These are phyloP conservation scores for Drosophila nr. perissopoda DNA, from an alignment of 2,888 invertebrate genomes.

Conservation along the genomic window DNA sequence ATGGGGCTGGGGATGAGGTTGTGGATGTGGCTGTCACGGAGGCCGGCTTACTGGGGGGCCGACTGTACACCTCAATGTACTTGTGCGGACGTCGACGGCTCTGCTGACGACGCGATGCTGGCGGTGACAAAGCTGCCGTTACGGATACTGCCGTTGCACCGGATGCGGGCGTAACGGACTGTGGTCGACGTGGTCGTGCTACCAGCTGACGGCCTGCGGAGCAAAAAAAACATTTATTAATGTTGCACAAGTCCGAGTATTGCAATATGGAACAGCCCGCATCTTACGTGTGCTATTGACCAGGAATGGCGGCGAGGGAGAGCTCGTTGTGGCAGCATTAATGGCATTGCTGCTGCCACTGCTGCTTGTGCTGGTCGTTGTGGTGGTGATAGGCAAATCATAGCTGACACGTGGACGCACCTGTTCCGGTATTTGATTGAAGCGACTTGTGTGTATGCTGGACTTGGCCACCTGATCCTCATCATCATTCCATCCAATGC, in stretches of 20 bases:
- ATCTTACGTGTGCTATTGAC: conserved; percentile 53
- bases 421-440: conserved; percentile 81
- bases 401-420: conserved; percentile 58
- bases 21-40: conserved; percentile 35
- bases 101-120: conserved; percentile 68
- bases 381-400: conserved; percentile 19
- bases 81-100: conserved; percentile 80
- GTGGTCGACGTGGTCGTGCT: conserved; percentile 69
- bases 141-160: conserved; percentile 31
- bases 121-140: conserved; percentile 43
- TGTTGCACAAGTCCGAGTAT: neutral
- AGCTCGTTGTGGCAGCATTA: conserved; percentile 25
- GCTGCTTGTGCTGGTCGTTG: neutral
- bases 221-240: neutral
- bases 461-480: conserved; percentile 84
- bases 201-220: conserved; percentile 61
- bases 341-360: conserved; percentile 24
- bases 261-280: neutral
- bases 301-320: conserved; percentile 12
- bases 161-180: conserved; percentile 68
- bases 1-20: conserved; percentile 32
- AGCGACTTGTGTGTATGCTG: conserved; percentile 82
- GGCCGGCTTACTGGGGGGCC: conserved; percentile 74
- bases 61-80: conserved; percentile 77
- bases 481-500: conserved; percentile 59